Conservation (phyloP, 2,797 vertebrate species). For the Zalophus californianus region DNA sequence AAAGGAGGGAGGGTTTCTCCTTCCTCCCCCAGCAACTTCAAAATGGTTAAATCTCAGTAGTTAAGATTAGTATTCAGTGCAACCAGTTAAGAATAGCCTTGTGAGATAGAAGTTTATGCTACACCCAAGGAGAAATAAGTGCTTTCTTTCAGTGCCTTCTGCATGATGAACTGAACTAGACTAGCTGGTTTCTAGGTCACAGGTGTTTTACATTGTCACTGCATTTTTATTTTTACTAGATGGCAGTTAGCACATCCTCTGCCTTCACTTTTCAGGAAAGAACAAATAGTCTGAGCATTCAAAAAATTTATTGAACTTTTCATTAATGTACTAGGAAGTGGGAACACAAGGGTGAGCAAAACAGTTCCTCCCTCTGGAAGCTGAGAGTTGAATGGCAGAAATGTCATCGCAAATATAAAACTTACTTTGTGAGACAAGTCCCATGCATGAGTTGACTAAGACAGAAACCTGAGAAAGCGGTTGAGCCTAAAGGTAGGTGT, state of each 20-base stretch:
- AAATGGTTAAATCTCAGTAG: not conserved
- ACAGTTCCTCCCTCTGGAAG: not conserved
- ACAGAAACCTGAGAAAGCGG: not conserved
- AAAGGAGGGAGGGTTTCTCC: not conserved
- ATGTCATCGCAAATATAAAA: not conserved
- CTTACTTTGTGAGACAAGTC: not conserved
- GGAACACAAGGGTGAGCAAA: not conserved
- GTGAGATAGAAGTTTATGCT: not conserved
- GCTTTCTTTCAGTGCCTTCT: not conserved
- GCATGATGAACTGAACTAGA: not conserved
- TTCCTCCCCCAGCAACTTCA: not conserved
- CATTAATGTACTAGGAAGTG: not conserved
- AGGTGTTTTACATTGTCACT: not conserved
- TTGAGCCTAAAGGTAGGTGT: not conserved
- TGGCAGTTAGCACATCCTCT: not conserved
- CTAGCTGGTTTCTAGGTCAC: not conserved
- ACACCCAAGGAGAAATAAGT: not conserved
- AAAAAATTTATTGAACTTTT: constrained; percentile 20
- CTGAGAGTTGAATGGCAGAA: not conserved
- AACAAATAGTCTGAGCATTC: not conserved
- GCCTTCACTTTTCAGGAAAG: not conserved
- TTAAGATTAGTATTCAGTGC: not conserved
- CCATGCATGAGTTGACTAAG: not conserved
- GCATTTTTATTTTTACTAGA: not conserved
- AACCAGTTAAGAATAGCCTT: not conserved